Evolutionary conservation across 2,113 vertebrate genomes (phyloP).

Genomic region (Syngnathus typhle): DNA sequence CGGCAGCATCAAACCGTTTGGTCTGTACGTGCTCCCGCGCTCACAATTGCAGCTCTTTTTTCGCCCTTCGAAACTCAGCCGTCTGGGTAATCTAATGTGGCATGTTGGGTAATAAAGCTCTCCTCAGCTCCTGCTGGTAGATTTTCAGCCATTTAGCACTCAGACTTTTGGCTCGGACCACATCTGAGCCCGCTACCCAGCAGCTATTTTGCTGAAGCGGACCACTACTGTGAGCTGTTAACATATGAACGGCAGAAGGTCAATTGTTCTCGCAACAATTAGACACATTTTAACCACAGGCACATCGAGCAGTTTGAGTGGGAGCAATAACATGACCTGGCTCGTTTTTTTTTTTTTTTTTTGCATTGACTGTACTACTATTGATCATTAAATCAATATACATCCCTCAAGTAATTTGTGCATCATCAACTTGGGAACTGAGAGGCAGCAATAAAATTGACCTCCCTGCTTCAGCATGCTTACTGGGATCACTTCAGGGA

Average conservation of each 20-base stretch:
- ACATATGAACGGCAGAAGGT: constrained; percentile 48
- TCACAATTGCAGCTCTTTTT: constrained; percentile 25
- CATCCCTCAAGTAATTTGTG: neutral
- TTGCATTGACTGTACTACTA: neutral
- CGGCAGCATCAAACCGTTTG: constrained; percentile 38
- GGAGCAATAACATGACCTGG: neutral
- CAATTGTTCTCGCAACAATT: constrained; percentile 52
- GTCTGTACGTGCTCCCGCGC: constrained; percentile 32
- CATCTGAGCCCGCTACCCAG: constrained; percentile 25
- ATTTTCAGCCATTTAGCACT: constrained; percentile 38
- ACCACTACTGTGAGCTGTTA: constrained; percentile 37
- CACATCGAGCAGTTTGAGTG: constrained; percentile 6
- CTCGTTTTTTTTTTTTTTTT: neutral
- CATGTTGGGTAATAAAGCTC: constrained; percentile 42
- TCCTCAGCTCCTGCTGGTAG: constrained; percentile 31
- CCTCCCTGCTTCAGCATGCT: neutral
- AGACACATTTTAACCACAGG: constrained; percentile 38
- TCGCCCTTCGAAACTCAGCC: constrained; percentile 44
- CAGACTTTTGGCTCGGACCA: constrained; percentile 17
- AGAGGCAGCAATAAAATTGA: neutral
- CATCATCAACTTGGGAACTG: neutral
- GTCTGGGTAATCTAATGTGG: constrained; percentile 48
- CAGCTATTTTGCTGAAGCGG: constrained; percentile 37
- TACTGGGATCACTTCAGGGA: neutral
- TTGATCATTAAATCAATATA: constrained; percentile 3